These are phyloP conservation scores for Ceratina australensis DNA, from an alignment of 1,140 invertebrate genomes.

Conservation along the genomic window DNA sequence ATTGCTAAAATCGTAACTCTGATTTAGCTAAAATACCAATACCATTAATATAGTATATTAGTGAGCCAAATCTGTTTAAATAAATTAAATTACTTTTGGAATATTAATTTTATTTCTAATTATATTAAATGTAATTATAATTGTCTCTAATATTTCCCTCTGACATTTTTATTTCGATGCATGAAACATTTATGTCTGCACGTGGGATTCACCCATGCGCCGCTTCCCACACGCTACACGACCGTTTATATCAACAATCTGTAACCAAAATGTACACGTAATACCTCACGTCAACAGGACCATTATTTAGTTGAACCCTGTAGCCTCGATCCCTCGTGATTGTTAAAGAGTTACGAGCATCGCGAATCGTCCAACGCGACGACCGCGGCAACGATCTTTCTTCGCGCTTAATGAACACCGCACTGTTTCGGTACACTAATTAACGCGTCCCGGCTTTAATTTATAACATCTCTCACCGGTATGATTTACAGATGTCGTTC, in stretches of 20 bases:
- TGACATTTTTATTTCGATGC: not conserved
- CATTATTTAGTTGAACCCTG: not conserved
- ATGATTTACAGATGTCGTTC: constrained; percentile 52
- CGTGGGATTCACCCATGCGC: too few relatives aligned
- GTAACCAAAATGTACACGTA: not conserved
- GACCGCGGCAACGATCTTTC: not conserved
- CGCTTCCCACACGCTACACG: too few relatives aligned
- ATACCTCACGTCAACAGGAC: not conserved
- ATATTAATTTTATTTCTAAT: too few relatives aligned
- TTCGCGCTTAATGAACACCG: not conserved
- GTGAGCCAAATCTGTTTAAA: too few relatives aligned
- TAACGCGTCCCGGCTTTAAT: constrained; percentile 42
- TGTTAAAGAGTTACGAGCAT: constrained; percentile 3
- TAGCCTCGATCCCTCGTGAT: not conserved
- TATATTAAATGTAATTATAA: too few relatives aligned
- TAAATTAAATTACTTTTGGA: too few relatives aligned
- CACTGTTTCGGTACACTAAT: constrained; percentile 31
- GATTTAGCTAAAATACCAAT: too few relatives aligned
- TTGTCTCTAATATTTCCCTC: too few relatives aligned
- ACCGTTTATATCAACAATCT: not conserved
- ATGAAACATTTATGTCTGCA: too few relatives aligned
- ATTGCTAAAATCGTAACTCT: too few relatives aligned
- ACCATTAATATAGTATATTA: too few relatives aligned
- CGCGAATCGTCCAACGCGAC: not conserved
- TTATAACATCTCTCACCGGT: constrained; percentile 34